phyloP scores from a whole-genome alignment of 1,140 invertebrate genomes.

The Ptiloglossa arizonensis region DNA sequence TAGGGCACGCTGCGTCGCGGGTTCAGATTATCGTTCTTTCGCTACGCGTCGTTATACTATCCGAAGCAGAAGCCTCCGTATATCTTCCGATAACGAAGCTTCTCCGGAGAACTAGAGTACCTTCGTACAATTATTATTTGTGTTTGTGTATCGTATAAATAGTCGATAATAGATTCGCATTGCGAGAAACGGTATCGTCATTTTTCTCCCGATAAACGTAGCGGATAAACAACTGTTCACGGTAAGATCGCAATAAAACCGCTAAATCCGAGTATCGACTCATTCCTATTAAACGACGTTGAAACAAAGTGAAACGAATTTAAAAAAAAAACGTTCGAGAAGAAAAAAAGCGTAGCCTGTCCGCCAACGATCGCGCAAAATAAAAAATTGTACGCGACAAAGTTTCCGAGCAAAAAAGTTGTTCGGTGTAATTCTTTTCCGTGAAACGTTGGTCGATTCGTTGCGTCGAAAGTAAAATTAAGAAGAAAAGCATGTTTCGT shows the following conservation, averaged over 20 bases:
- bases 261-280: too few relatives aligned
- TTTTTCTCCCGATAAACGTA: too few relatives aligned
- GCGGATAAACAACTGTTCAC: too few relatives aligned
- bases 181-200: slow-evolving; percentile 29
- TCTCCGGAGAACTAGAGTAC: not conserved
- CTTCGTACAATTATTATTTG: slow-evolving; percentile 35
- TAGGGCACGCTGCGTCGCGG: slow-evolving; percentile 2
- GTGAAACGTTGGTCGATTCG: too few relatives aligned
- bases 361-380: not conserved
- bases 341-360: too few relatives aligned
- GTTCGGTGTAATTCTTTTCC: not conserved
- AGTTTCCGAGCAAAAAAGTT: not conserved
- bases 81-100: slow-evolving; percentile 51
- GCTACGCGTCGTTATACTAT: too few relatives aligned
- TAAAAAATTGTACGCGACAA: not conserved
- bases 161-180: slow-evolving; percentile 21
- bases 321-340: too few relatives aligned
- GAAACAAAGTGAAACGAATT: too few relatives aligned
- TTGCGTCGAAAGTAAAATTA: too few relatives aligned
- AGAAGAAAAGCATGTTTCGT: not conserved
- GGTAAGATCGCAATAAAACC: too few relatives aligned
- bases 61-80: slow-evolving; percentile 26
- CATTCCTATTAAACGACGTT: too few relatives aligned
- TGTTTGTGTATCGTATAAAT: slow-evolving; percentile 42
- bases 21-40: slow-evolving; percentile 33